phyloP scores from a whole-genome alignment of 2,113 vertebrate species.

The Dendropsophus ebraccatus region DNA sequence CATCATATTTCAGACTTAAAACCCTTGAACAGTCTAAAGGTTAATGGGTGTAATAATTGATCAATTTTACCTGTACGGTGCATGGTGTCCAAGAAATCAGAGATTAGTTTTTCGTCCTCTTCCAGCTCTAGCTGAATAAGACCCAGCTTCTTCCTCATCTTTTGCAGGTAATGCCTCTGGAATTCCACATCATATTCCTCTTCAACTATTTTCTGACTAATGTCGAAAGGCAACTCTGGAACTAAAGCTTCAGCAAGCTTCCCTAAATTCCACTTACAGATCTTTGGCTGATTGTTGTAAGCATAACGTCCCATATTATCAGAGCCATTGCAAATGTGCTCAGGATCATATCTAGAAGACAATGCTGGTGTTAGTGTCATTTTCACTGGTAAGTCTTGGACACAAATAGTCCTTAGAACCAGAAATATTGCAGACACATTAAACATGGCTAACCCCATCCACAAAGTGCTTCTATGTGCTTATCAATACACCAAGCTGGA shows the following conservation, averaged over 20 bases:
- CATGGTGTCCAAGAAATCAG: conserved; percentile 89
- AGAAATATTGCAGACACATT: no score
- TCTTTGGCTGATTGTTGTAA: conserved; percentile 88
- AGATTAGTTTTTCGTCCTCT: conserved; percentile 83
- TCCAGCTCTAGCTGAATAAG: conserved; percentile 78
- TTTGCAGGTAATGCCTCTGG: conserved; percentile 82
- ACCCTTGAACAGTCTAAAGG: not conserved
- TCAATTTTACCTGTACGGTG: conserved; percentile 82
- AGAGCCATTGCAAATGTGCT: conserved; percentile 91
- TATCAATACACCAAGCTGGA: no score
- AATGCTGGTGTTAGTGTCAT: not conserved
- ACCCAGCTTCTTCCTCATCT: conserved; percentile 94
- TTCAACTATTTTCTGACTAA: conserved; percentile 76
- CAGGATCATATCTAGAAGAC: conserved; percentile 86
- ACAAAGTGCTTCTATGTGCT: no score
- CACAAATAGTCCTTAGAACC: not conserved
- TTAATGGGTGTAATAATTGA: not conserved
- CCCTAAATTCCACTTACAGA: conserved; percentile 94
- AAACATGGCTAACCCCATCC: not conserved
- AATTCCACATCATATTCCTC: conserved; percentile 84
- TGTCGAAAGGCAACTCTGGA: conserved; percentile 83
- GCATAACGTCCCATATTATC: conserved; percentile 90
- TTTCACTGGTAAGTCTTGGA: not conserved
- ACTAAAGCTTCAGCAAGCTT: conserved; percentile 89
- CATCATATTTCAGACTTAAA: not conserved